phyloP scores from a whole-genome alignment of 2,113 vertebrate species.

The Phocoena phocoena region DNA sequence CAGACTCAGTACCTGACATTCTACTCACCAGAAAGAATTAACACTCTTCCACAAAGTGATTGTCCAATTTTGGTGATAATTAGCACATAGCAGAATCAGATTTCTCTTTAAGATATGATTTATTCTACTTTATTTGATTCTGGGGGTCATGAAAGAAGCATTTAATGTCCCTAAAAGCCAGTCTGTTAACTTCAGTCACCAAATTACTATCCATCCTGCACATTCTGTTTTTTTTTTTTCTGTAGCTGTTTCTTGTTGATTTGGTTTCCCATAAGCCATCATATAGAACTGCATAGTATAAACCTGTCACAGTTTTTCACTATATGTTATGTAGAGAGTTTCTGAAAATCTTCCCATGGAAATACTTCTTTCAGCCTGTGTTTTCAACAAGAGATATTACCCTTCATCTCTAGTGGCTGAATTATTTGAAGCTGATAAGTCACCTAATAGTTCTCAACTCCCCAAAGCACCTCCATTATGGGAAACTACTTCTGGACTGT shows the following conservation, averaged over 20 bases:
- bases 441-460: slow-evolving; percentile 44
- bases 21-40: not conserved
- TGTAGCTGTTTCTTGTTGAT: not conserved
- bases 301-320: slow-evolving; percentile 32
- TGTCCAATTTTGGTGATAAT: not conserved
- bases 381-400: slow-evolving; percentile 46
- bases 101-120: not conserved
- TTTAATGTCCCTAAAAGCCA: not conserved
- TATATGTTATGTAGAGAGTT: not conserved
- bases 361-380: slow-evolving; percentile 25
- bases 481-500: slow-evolving; percentile 44
- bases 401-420: slow-evolving; percentile 51
- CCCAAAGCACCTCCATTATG: not conserved
- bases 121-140: slow-evolving; percentile 23
- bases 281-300: not conserved
- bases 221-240: not conserved
- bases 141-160: not conserved
- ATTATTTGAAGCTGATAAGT: slow-evolving; percentile 62
- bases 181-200: not conserved
- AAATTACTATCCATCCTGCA: not conserved
- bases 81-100: not conserved
- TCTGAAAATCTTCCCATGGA: slow-evolving; percentile 54
- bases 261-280: slow-evolving; percentile 41
- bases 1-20: not conserved
- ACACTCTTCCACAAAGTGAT: not conserved